Base-by-base conservation (phyloP, 2,797 vertebrate species). In the Cynopterus sphinx region DNA sequence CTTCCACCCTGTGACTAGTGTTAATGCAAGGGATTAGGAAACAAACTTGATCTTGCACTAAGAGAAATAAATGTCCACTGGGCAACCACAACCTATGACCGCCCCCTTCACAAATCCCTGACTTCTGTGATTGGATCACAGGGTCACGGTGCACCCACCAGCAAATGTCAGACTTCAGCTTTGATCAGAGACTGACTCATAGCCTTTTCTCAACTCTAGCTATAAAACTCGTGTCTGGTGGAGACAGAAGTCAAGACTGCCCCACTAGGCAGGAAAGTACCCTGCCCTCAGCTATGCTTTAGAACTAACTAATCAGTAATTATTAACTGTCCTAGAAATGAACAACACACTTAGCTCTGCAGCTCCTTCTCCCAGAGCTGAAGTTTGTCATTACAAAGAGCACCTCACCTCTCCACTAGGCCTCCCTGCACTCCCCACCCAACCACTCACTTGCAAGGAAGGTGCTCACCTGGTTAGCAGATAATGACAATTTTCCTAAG, bases 321-420 rank as follows among this genome's bases (percentile, higher is more conserved):
- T 6, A 33, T 31, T 4, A 61, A 43, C 31, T 53, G 0, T 28
- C 2, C 39, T 21, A 89, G 41, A 61, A 73, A 28, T n/a, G 28
- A 87, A 82, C 3, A 21, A 15, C 16, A 2, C 22, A 24, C 24
- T 24, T 17, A 8, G 1, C 3, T 9, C 1, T 4, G 0, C 10
- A 43, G 24, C 11, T 11, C 31, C 57, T 57, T 46, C 57, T 49
- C 39, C 31, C 39, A 39, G 16, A 68, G 17, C 9, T 41, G 22
- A 95, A 43, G 49, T 6, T 63, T n/a, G n/a, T 59, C 33, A 17
- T n/a, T 6, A 31, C 6, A 21, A 49, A n/a, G 31, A 15, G 26
- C 63, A 7, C 22, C 6, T 16, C 1, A 11, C 8, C 21, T 59
- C 61, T 39, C 49, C 4, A 41, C 31, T 39, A 28, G 31, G 12